Evolutionary conservation across 2,888 invertebrate genomes (phyloP).

Genomic region (Eilema caniola): DNA sequence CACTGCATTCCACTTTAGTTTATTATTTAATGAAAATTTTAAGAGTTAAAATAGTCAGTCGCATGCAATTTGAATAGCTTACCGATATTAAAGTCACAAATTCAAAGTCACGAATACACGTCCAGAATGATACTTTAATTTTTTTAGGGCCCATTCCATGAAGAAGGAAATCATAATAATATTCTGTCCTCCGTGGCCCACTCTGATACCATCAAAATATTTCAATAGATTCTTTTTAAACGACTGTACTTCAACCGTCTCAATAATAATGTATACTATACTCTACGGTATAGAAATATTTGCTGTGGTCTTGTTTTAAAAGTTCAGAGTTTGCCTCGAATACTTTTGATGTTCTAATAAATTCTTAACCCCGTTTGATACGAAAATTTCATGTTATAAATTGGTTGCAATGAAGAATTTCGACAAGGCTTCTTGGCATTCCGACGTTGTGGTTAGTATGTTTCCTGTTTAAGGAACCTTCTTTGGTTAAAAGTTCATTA

Average conservation of each 20-base stretch:
- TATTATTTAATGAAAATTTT: too few species aligned
- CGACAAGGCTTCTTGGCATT: not conserved
- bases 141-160: too few species aligned
- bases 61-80: too few species aligned
- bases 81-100: too few species aligned
- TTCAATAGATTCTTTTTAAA: not conserved
- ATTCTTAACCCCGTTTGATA: constrained; percentile 25
- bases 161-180: too few species aligned
- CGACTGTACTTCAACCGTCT: constrained; percentile 30
- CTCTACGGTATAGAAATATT: constrained; percentile 29
- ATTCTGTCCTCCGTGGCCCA: too few species aligned
- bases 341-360: constrained; percentile 35
- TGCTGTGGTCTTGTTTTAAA: constrained; percentile 38
- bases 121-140: too few species aligned
- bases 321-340: constrained; percentile 32
- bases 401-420: constrained; percentile 25
- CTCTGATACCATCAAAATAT: not conserved
- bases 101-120: too few species aligned
- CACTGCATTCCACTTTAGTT: too few species aligned
- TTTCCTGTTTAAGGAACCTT: constrained; percentile 2
- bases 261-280: constrained; percentile 28
- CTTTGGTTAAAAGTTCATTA: not conserved
- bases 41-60: too few species aligned
- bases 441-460: constrained; percentile 1
- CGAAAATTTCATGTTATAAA: constrained; percentile 20